Conservation (phyloP, 2,888 invertebrate genomes). For the Beris morrisii region DNA sequence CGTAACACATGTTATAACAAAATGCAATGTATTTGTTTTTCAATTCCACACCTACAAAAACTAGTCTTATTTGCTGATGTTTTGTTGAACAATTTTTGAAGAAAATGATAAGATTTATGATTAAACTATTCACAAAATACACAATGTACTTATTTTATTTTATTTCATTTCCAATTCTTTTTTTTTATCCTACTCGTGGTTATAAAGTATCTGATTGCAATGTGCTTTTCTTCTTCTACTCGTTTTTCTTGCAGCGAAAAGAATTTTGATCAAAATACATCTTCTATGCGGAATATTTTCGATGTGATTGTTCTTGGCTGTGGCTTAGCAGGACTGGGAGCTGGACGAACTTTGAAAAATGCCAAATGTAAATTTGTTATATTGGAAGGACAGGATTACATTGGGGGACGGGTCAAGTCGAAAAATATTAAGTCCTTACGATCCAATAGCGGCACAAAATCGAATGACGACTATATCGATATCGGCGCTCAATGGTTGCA, state of each 20-base stretch:
- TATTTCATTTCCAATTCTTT: conserved; percentile 11
- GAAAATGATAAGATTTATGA: not conserved
- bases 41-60: not conserved
- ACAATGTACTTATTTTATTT: conserved; percentile 11
- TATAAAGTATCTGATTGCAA: not conserved
- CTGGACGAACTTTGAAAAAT: conserved; percentile 37
- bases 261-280: not conserved
- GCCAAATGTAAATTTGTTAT: conserved; percentile 53
- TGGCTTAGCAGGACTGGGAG: conserved; percentile 44
- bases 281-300: conserved; percentile 12
- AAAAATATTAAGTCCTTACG: conserved; percentile 18
- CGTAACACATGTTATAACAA: not conserved
- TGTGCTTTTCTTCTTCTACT: not conserved
- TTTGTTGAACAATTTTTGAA: conserved; percentile 12
- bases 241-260: conserved; percentile 3
- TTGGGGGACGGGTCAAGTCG: conserved; percentile 62
- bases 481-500: conserved; percentile 56
- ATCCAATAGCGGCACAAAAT: not conserved
- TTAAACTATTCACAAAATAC: conserved; percentile 6
- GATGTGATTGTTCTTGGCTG: conserved; percentile 43
- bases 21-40: not conserved
- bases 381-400: conserved; percentile 61
- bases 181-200: not conserved
- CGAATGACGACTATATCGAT: conserved; percentile 50
- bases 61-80: conserved; percentile 15